Conservation (phyloP, 2,113 vertebrate genomes). For the Amblyopsis rosae region DNA sequence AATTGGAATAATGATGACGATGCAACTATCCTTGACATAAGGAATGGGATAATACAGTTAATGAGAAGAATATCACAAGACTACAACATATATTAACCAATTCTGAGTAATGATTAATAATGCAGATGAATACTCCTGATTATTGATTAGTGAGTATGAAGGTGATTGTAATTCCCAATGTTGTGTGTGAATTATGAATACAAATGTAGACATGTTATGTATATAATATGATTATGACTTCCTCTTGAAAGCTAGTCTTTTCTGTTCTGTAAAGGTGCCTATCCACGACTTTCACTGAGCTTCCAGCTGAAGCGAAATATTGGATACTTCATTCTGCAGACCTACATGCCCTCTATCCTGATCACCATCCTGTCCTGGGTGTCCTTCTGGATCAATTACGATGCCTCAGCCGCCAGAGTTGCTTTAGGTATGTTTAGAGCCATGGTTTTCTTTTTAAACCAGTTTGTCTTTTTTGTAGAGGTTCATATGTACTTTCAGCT, state of each 20-base stretch:
- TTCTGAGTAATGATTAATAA: no score
- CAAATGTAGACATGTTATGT: no score
- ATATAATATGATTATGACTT: conserved; percentile 39
- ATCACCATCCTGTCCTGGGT: conserved; percentile 99
- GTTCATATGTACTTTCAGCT: no score
- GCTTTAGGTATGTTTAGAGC: conserved; percentile 87
- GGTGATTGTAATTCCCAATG: no score
- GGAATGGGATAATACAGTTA: neutral
- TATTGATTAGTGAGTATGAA: no score
- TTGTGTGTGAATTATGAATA: no score
- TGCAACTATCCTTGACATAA: conserved; percentile 46
- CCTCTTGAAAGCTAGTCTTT: conserved; percentile 43
- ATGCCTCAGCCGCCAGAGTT: conserved; percentile 96
- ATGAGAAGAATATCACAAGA: neutral
- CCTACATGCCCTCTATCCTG: conserved; percentile 98
- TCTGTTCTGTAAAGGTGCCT: conserved; percentile 80
- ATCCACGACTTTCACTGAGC: conserved; percentile 95
- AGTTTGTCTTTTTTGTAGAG: neutral
- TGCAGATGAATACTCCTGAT: no score
- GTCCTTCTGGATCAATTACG: conserved; percentile 99
- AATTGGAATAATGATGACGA: conserved; percentile 40
- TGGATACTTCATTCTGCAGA: conserved; percentile 99
- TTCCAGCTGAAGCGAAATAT: conserved; percentile 98
- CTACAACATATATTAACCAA: no score
- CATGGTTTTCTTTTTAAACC: neutral